Conservation (phyloP, 2,797 vertebrate genomes). For the Benthosema pterotum region DNA sequence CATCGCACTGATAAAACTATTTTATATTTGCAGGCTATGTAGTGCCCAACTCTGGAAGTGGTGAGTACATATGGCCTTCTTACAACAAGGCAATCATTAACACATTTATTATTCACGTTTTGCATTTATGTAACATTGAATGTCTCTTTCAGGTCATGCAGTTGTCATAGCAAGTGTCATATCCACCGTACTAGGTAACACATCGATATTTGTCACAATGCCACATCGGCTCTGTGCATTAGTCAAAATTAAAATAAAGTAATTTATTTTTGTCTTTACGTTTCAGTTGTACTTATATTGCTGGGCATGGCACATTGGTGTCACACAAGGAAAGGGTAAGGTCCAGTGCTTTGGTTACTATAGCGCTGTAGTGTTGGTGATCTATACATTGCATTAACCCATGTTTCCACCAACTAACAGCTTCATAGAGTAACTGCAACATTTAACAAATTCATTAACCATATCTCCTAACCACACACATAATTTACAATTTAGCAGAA, state of each 20-base stretch:
- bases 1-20: constrained; percentile 9
- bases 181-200: constrained; percentile 48
- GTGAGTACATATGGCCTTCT: constrained; percentile 49
- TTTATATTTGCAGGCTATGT: constrained; percentile 43
- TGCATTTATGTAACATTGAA: constrained; percentile 5
- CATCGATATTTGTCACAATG: background rate
- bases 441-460: background rate
- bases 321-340: constrained; percentile 74
- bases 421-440: background rate
- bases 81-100: background rate
- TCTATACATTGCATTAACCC: constrained; percentile 6
- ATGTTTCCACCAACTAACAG: background rate
- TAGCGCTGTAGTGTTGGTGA: constrained; percentile 12
- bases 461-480: too few relatives aligned
- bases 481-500: too few relatives aligned
- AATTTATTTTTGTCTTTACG: background rate
- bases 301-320: background rate
- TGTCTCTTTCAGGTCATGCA: constrained; percentile 47
- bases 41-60: background rate
- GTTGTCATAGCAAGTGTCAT: constrained; percentile 23
- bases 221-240: background rate
- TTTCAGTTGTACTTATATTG: constrained; percentile 13
- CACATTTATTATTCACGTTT: background rate
- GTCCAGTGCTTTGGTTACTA: background rate
- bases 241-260: background rate